A percentile compares a stretch with the other conserved stretches of the same genome.
These are phyloP conservation scores for Sciaenops ocellatus DNA, from an alignment of 2,797 vertebrate species.

Conservation along the genomic window DNA sequence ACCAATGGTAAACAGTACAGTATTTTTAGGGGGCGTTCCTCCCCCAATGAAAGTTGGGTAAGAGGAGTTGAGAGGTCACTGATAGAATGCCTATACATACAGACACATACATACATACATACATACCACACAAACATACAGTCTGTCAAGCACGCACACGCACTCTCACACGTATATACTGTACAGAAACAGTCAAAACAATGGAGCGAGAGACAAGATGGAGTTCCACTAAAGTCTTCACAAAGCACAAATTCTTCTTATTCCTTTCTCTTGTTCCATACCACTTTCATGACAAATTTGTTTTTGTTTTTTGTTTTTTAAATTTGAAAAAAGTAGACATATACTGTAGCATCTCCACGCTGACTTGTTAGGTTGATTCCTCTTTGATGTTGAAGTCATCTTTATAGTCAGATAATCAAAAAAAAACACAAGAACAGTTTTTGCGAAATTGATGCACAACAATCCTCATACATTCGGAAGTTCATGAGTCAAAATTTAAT, in stretches of 20 bases:
- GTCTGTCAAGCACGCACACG: conserved; percentile 85
- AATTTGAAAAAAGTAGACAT: conserved; percentile 87
- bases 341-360: conserved; percentile 90
- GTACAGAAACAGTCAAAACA: conserved; percentile 97
- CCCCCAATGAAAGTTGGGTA: conserved; percentile 92
- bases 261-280: conserved; percentile 81
- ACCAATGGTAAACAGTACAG: conserved; percentile 99
- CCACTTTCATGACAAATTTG: conserved; percentile 80
- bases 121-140: conserved; percentile 93
- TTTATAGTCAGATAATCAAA: conserved; percentile 93
- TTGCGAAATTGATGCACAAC: conserved; percentile 92
- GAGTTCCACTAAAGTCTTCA: conserved; percentile 89
- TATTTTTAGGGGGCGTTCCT: conserved; percentile 87
- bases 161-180: conserved; percentile 89
- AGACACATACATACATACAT: conserved; percentile 94
- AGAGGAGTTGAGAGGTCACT: conserved; percentile 92
- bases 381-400: conserved; percentile 81
- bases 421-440: conserved; percentile 91
- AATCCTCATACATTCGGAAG: conserved; percentile 96
- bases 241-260: conserved; percentile 84
- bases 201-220: conserved; percentile 95
- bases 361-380: conserved; percentile 84
- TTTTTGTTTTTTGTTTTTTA: conserved; percentile 65
- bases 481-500: conserved; percentile 86
- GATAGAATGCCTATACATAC: conserved; percentile 99